phyloP scores from a whole-genome alignment of 1,140 invertebrate genomes.

The Caenorhabditis elegans region WBcel235 BX284606.5:5626001-5626500 shows the following conservation, averaged over 20 bases:
- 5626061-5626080: background rate
- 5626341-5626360: background rate
- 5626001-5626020: background rate
- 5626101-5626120: constrained; percentile 16
- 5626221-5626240: background rate
- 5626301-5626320: background rate
- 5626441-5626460: too few species aligned
- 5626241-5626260: background rate
- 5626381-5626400: too few species aligned
- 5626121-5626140: background rate
- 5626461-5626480: too few species aligned
- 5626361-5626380: too few species aligned
- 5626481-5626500: too few species aligned
- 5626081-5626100: background rate
- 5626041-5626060: background rate
- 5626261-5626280: background rate
- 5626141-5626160: background rate
- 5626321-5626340: background rate
- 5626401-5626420: too few species aligned
- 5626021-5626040: background rate
- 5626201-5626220: background rate
- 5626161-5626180: background rate
- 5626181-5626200: background rate
- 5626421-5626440: too few species aligned
- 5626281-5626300: background rate